These are phyloP conservation scores for Diploscapter pachys DNA, from an alignment of 1,140 invertebrate species.

Conservation along the genomic window DNA sequence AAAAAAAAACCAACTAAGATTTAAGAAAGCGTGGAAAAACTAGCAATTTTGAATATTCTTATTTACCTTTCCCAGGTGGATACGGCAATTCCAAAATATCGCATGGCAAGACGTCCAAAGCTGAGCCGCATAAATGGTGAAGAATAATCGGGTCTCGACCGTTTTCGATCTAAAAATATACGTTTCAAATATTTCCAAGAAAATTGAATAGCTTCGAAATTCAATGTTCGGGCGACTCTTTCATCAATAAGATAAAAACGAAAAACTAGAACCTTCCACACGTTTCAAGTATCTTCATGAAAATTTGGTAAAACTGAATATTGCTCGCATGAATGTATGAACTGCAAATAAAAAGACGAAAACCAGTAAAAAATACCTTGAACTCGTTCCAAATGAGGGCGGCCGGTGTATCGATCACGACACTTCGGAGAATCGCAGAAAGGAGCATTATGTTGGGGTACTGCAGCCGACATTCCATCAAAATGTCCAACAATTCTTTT, in stretches of 20 bases:
- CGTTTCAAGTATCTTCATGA: no score
- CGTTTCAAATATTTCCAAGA: not conserved
- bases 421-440: constrained; percentile 8
- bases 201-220: not conserved
- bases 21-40: no score
- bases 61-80: constrained; percentile 3
- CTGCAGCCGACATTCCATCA: not conserved
- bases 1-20: no score
- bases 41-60: not conserved
- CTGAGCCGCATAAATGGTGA: constrained; percentile 18
- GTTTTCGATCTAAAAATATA: constrained; percentile 5
- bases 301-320: no score
- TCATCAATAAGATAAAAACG: no score
- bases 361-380: not conserved
- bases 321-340: no score
- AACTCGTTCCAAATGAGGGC: constrained; percentile 23
- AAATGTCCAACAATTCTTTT: not conserved
- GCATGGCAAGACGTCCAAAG: constrained; percentile 25
- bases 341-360: no score
- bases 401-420: constrained; percentile 2
- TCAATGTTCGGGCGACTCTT: no score
- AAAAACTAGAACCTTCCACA: no score
- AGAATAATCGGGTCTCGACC: constrained; percentile 8
- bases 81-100: constrained; percentile 13
- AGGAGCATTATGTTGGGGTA: constrained; percentile 1